Conservation (phyloP, 1,140 invertebrate genomes). For the Zaprionus africanus region DNA sequence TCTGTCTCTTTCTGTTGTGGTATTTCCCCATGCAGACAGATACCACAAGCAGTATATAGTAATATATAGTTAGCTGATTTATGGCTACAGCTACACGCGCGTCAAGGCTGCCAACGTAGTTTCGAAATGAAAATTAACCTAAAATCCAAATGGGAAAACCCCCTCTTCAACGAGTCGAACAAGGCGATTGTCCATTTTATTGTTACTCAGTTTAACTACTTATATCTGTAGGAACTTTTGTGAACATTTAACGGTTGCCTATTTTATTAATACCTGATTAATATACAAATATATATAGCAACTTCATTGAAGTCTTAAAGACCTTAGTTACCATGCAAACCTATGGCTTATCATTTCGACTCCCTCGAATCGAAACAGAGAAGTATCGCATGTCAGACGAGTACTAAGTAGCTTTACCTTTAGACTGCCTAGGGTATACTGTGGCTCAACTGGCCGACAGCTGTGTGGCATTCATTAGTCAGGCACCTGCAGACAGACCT, state of each 20-base stretch:
- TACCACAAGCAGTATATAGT: background rate
- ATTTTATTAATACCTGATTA: too few relatives aligned
- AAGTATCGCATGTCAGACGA: background rate
- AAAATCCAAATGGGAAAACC: conserved; percentile 1
- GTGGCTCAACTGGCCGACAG: background rate
- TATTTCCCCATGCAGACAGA: background rate
- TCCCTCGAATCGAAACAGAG: background rate
- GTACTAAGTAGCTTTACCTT: background rate
- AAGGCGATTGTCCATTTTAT: background rate
- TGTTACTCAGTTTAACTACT: background rate
- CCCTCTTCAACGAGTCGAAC: background rate
- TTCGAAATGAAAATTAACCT: conserved; percentile 1
- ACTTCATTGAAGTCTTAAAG: too few relatives aligned
- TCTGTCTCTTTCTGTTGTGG: background rate
- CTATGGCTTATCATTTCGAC: background rate
- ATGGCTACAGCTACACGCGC: background rate
- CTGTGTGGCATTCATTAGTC: background rate
- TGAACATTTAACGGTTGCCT: background rate
- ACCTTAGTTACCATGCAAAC: background rate
- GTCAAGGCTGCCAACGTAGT: background rate
- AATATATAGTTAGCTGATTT: background rate
- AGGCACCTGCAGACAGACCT: background rate
- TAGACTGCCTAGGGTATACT: background rate
- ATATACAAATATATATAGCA: too few relatives aligned
- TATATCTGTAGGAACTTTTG: too few relatives aligned